These are phyloP conservation scores for Apamea monoglypha DNA, from an alignment of 2,888 invertebrate genomes.

Conservation along the genomic window DNA sequence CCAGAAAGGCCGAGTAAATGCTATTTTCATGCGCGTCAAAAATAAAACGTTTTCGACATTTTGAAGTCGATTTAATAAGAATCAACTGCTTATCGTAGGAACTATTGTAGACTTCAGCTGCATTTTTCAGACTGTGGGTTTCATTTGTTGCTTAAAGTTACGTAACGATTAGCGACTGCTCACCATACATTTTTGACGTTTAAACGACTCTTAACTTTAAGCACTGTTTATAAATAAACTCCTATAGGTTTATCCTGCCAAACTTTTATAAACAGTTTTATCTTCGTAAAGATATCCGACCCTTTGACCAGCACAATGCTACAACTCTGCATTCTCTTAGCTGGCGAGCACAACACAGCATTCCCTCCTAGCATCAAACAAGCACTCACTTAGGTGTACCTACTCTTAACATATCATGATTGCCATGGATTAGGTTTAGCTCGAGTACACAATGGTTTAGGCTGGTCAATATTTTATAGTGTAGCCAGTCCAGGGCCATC, in stretches of 20 bases:
- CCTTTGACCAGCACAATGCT: neutral
- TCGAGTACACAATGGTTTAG: slow-evolving; percentile 29
- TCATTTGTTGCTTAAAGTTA: neutral
- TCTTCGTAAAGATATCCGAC: neutral
- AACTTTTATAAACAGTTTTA: neutral
- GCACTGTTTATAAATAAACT: neutral
- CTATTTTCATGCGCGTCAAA: neutral
- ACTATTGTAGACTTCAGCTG: neutral
- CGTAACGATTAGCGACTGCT: neutral
- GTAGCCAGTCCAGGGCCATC: no score
- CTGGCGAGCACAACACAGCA: slow-evolving; percentile 32
- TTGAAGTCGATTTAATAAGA: neutral
- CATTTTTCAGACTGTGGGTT: neutral
- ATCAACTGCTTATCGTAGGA: neutral
- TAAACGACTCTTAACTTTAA: neutral
- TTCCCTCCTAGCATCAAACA: slow-evolving; percentile 20
- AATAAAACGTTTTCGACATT: neutral
- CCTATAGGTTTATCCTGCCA: neutral
- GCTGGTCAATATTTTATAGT: neutral
- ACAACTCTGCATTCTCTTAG: neutral
- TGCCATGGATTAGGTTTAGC: neutral
- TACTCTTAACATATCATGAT: neutral
- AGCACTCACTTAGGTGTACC: slow-evolving; percentile 28
- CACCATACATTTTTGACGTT: neutral
- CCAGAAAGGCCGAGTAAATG: neutral